phyloP scores from a whole-genome alignment of 2,113 vertebrate species.

The Xiphophorus hellerii region DNA sequence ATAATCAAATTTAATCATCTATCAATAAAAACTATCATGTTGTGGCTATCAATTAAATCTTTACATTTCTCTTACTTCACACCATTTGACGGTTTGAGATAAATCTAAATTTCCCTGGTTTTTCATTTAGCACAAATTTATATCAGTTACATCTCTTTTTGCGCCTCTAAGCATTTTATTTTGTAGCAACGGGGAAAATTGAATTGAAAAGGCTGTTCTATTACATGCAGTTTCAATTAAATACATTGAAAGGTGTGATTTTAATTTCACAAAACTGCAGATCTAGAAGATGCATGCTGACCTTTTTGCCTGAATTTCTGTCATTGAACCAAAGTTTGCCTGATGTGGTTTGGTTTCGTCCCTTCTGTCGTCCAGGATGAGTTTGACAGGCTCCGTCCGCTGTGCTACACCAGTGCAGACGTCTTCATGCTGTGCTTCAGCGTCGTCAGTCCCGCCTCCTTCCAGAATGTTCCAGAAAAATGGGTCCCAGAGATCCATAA shows the following conservation, averaged over 20 bases:
- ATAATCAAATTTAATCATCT: neutral
- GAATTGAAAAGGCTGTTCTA: too few relatives aligned
- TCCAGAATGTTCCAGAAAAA: constrained; percentile 93
- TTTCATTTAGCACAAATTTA: too few relatives aligned
- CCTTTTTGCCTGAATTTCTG: neutral
- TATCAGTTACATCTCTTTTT: too few relatives aligned
- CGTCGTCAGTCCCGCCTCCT: constrained; percentile 92
- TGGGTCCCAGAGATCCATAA: constrained; percentile 93
- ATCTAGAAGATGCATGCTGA: neutral
- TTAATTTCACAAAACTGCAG: too few relatives aligned
- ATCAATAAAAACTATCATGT: neutral
- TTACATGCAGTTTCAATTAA: too few relatives aligned
- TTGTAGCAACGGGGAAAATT: too few relatives aligned
- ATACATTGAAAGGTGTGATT: too few relatives aligned
- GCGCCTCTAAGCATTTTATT: too few relatives aligned
- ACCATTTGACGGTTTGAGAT: neutral
- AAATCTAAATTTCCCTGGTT: too few relatives aligned
- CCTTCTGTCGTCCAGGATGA: constrained; percentile 84
- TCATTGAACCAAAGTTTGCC: neutral
- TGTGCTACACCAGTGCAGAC: constrained; percentile 94
- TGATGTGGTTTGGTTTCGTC: neutral
- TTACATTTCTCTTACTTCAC: neutral
- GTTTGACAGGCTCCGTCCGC: constrained; percentile 93
- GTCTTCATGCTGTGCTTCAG: constrained; percentile 97
- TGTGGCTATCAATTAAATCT: neutral